Base-by-base conservation (phyloP, 2,113 vertebrate species). In the Acrocephalus kingi region DNA sequence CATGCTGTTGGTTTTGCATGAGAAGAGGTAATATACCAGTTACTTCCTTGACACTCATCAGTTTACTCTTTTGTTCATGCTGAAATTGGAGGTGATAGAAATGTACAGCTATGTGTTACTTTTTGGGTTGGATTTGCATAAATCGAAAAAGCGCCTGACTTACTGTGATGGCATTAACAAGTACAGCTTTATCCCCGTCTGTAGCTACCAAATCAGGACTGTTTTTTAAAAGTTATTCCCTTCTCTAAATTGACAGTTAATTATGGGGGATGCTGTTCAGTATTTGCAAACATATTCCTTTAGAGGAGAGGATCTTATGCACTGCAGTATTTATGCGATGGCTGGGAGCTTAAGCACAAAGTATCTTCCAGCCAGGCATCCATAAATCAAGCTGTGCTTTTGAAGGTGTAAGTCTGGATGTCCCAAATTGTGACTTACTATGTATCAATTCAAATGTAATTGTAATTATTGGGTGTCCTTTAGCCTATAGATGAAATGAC, bases 21-120 rank as follows among this genome's bases (percentile, higher is more conserved):
- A 86, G 91, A 89, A 90, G 52, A 84, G 37, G 51, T 78, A 62
- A 51, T 35, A 31, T 81, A 59, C 79, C 90, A 82, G 30, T 93
- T 97, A 93, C 78, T 77, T 95, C 45, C 54, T 75, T 79, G 35
- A 63, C 64, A 35, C 33, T 84, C 63, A 69, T 86, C 86, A 93
- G 84, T 95, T 88, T 88, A 83, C 39, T 74, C 82, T 93, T 81
- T 71, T 96, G 66, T 92, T 97, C 63, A 52, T 92, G 91, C 76
- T 96, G 92, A 79, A 88, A 89, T 80, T 91, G n/a, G 23, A 87
- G 69, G 79, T 72, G 91, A 45, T 62, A 89, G 37, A 84, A 82
- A 49, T 45, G 30, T 10, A 12, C 55, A 74, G 51, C 59, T 66
- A 24, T 55, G 71, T 79, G 43, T 51, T 87, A 27, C 25, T 64